A percentile compares a stretch with the other conserved stretches of the same genome.
These are phyloP conservation scores for Gavialis gangeticus DNA, from an alignment of 2,113 vertebrate genomes.

Conservation along the genomic window DNA sequence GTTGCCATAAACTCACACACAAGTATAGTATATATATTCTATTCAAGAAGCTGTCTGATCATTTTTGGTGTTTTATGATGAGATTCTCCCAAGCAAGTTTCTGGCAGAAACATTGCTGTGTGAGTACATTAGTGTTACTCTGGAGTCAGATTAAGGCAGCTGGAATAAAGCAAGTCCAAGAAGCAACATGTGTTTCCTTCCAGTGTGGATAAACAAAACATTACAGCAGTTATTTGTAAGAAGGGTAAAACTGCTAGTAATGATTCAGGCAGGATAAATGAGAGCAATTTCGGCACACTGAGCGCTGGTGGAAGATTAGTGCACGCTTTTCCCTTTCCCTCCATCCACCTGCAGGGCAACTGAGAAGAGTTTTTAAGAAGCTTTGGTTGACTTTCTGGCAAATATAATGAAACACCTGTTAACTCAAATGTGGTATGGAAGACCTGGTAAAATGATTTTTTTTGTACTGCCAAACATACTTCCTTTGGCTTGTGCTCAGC, in stretches of 20 bases:
- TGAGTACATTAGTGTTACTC: neutral
- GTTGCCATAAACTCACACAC: neutral
- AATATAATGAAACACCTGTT: neutral
- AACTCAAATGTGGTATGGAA: neutral
- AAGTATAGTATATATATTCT: neutral
- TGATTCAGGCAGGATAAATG: neutral
- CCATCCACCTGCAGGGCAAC: neutral
- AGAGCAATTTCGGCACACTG: neutral
- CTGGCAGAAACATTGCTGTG: neutral
- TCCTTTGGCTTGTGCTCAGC: neutral
- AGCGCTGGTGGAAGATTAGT: neutral
- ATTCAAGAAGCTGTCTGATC: neutral
- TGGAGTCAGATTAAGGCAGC: neutral
- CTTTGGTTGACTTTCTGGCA: neutral
- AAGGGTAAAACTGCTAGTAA: neutral
- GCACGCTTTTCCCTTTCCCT: neutral
- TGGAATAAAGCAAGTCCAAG: constrained; percentile 8
- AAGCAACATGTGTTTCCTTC: neutral
- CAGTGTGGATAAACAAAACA: neutral
- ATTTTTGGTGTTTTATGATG: neutral
- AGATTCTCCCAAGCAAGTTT: neutral
- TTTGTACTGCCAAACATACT: neutral
- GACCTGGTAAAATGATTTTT: neutral
- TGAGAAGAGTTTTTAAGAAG: neutral
- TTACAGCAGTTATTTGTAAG: neutral